These are phyloP conservation scores for Thecophora atra DNA, from an alignment of 2,888 invertebrate species.

Conservation along the genomic window DNA sequence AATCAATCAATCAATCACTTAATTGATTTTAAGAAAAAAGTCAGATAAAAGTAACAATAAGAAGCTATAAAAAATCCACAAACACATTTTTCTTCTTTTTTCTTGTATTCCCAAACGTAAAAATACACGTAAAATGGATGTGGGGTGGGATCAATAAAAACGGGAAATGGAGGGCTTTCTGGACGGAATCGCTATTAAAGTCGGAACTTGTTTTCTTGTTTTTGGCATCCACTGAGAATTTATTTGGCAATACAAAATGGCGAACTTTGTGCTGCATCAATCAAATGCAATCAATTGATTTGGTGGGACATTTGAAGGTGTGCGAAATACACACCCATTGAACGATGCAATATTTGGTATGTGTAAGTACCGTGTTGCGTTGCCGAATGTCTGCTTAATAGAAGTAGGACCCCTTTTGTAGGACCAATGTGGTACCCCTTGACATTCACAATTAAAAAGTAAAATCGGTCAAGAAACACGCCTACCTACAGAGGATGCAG, in stretches of 20 bases:
- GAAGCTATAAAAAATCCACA: too few relatives aligned
- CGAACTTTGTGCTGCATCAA: constrained; percentile 20
- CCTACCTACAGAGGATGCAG: too few relatives aligned
- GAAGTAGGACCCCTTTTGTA: neutral
- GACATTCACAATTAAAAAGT: too few relatives aligned
- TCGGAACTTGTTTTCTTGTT: neutral
- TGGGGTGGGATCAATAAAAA: too few relatives aligned
- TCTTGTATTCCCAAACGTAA: too few relatives aligned
- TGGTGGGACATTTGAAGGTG: neutral
- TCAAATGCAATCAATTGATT: constrained; percentile 19
- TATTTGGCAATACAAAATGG: constrained; percentile 8
- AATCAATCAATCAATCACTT: neutral
- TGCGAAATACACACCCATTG: neutral
- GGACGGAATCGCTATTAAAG: neutral
- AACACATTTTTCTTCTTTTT: too few relatives aligned
- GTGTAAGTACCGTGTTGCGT: neutral
- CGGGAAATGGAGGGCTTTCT: neutral
- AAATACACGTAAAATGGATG: too few relatives aligned
- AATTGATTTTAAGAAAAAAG: neutral
- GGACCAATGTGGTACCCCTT: too few relatives aligned
- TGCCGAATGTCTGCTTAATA: neutral
- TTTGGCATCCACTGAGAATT: constrained; percentile 17
- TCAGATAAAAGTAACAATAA: too few relatives aligned
- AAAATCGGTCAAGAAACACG: too few relatives aligned
- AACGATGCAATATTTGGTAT: neutral